Base-by-base conservation (phyloP, 2,888 invertebrate genomes). In the Drosophila yooni region DNA sequence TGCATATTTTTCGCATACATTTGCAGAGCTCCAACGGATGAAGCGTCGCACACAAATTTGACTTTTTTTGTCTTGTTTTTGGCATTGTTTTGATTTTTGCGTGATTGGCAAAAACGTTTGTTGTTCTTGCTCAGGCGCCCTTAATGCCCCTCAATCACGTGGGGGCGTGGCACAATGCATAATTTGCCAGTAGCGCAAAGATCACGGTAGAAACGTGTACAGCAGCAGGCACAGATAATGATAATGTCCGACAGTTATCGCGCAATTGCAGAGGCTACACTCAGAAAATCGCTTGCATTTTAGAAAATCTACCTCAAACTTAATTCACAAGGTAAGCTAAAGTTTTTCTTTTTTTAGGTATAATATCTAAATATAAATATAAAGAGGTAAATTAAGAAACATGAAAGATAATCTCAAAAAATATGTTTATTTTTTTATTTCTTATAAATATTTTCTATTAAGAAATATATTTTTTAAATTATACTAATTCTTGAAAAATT, bases 1-100 rank as follows among this genome's bases (percentile, higher is more conserved):
- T 53, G 57, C 48, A 73, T 75, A 61, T 65, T 68, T 76, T 59
- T 33, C 21, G 43, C 59, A 67, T 25, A 50, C 46, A 69, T 50
- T 63, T 68, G 11, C 54, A 56, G 54, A 58, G 52, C 59, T 56
- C 46, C 54, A 36, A 11, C 46, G 48, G 59, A 74, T 67, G 67
- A 61, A 34, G 65, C 56, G 40, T 4, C 40, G 25, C 64, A 33
- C 65, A 73, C n/a, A 48, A 63, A 3, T 46, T 13, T 18, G 8
- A 52, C 34, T n/a, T 50, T 3, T 36, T 36, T 21, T 31, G 21
- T 3, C 15, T 13, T 31, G 21, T 54, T 53, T 25, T 25, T 54
- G 36, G 25, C 10, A 54, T 27, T 66, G 56, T 40, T 56, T 27
- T 40, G 40, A 38, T 31, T 29, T 66, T 52, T 31, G 29, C 18